A percentile compares a stretch with the other conserved stretches of the same genome.
phyloP scores from a whole-genome alignment of 1,140 invertebrate genomes.

The Pseudomyrmex concolor region DNA sequence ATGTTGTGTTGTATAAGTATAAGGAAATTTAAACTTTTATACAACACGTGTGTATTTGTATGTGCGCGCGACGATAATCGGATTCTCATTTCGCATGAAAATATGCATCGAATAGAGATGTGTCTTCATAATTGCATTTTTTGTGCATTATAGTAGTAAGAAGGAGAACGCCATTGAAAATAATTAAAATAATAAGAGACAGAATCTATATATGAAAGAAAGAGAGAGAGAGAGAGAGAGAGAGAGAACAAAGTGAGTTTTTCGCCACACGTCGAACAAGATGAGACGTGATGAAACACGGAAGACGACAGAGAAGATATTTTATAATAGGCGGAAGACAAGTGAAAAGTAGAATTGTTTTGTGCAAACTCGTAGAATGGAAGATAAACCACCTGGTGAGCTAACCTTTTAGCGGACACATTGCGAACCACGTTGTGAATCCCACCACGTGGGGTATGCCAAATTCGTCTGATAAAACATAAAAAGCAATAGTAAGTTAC shows the following conservation, averaged over 20 bases:
- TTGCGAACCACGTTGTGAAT: conserved; percentile 87
- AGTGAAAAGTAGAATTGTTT: conserved; percentile 41
- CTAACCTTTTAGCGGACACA: conserved; percentile 87
- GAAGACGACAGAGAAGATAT: conserved; percentile 37
- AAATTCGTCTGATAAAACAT: conserved; percentile 78
- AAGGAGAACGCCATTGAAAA: conserved; percentile 41
- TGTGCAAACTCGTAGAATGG: conserved; percentile 55
- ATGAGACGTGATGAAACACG: conserved; percentile 10
- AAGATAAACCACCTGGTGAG: conserved; percentile 63
- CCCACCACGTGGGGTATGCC: conserved; percentile 85
- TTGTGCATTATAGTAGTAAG: conserved; percentile 35
- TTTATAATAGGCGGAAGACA: conserved; percentile 43
- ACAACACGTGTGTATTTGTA: too few species aligned
- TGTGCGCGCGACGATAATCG: neutral
- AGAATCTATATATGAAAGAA: neutral
- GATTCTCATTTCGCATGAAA: neutral
- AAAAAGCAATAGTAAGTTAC: conserved; percentile 51
- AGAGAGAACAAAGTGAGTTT: neutral
- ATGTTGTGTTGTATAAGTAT: too few species aligned
- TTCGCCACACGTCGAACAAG: conserved; percentile 21
- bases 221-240: too few species aligned
- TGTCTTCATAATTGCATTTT: conserved; percentile 15
- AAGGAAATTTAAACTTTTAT: too few species aligned
- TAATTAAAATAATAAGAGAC: conserved; percentile 7
- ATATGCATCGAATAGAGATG: neutral